Base-by-base conservation (phyloP, 2,113 vertebrate species). In the Callipepla californica region DNA sequence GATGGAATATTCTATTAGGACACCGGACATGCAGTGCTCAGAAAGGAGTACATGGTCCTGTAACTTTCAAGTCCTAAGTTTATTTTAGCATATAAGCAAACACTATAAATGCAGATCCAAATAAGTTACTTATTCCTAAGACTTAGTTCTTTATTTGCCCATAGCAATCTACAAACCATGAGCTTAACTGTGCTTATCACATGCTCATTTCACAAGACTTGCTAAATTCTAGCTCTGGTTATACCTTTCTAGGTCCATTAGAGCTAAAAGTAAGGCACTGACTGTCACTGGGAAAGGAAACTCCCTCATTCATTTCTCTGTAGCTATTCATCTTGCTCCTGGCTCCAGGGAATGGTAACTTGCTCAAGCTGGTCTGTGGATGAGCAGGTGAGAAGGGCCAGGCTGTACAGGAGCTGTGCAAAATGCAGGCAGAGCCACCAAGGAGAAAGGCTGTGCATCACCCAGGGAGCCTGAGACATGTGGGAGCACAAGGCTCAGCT, bases 381-480 rank as follows among this genome's bases (percentile, higher is more conserved):
- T 79, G 50, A 42, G 25, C 30, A 7, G 51, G 3, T 62, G 18
- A 85, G 34, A 59, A 70, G 23, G 30, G 58, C 38, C 66, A 55
- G 66, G 78, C 28, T 28, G 32, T 26, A n/a, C 36, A 23, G 48
- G 11, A 21, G 66, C 5, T 14, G 4, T 19, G 30, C 45, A 50
- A 62, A 65, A 68, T 1, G 0, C 13, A 30, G 55, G 45, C 45
- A 80, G 57, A 90, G 51, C 69, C 53, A 66, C n/a, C 0, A 3
- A 58, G 59, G 25, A 80, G 69, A 72, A 72, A 76, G 62, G 36
- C 61, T 34, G 42, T 0, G 3, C 3, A 3, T 38, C 66, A 61
- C 62, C 44, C 3, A 1, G 22, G 1, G 3, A 82, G 32, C 47
- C 40, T 7, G 32, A 82, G 22, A 62, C 0, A 1, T 12, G 34